Percentiles rank a stretch among this genome's conserved stretches.
phyloP scores from a whole-genome alignment of 2,888 invertebrate genomes.

The Andrena praecox region DNA sequence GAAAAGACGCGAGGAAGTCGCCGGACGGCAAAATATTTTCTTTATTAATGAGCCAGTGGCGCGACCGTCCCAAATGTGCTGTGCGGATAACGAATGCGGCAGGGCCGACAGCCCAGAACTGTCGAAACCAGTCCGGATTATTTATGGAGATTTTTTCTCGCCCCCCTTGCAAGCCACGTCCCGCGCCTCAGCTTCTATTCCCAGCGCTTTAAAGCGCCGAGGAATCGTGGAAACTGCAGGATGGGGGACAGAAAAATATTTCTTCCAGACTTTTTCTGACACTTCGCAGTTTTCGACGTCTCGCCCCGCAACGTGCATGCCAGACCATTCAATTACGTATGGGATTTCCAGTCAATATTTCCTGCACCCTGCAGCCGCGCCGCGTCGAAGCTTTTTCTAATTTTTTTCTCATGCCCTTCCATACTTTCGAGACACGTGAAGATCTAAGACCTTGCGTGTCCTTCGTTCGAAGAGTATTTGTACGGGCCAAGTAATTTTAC shows the following conservation, averaged over 20 bases:
- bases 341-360: conserved; percentile 32
- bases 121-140: conserved; percentile 72
- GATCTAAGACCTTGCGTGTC: too few relatives aligned
- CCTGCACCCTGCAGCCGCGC: background rate
- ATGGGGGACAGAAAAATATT: conserved; percentile 33
- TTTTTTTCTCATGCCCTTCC: background rate
- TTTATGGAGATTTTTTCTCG: conserved; percentile 63
- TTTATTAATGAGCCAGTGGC: conserved; percentile 65
- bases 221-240: conserved; percentile 39
- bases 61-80: conserved; percentile 42
- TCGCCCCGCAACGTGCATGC: background rate
- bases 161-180: conserved; percentile 20
- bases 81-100: conserved; percentile 55
- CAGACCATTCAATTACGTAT: conserved; percentile 40
- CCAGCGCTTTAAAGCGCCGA: conserved; percentile 51
- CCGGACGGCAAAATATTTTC: conserved; percentile 29
- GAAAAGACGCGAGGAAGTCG: background rate
- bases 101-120: conserved; percentile 58
- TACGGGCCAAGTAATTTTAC: too few relatives aligned
- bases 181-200: conserved; percentile 45
- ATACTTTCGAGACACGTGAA: too few relatives aligned
- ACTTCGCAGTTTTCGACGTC: conserved; percentile 15
- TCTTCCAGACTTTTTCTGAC: conserved; percentile 22
- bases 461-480: too few relatives aligned
- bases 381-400: background rate